Evolutionary conservation across 2,888 invertebrate genomes (phyloP).

Genomic region (Petrophora chlorosata): DNA sequence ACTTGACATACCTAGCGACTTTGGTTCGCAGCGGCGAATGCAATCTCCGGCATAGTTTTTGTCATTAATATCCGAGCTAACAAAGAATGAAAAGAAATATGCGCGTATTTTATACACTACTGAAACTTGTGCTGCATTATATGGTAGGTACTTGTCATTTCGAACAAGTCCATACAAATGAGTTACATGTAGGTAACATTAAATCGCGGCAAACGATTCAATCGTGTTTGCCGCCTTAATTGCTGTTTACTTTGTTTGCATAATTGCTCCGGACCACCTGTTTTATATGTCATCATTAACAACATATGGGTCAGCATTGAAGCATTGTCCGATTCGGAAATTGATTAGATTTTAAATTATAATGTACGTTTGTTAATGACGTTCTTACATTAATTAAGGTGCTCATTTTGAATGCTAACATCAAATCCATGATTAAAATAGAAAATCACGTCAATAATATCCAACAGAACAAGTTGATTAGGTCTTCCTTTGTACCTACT

Average conservation of each 20-base stretch:
- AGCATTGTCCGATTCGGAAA: slow-evolving; percentile 16
- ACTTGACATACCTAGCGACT: slow-evolving; percentile 33
- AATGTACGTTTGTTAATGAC: too few species aligned
- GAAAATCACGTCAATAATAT: too few species aligned
- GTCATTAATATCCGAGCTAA: slow-evolving; percentile 8
- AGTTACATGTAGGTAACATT: not conserved
- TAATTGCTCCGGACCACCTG: slow-evolving; percentile 39
- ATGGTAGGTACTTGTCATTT: not conserved
- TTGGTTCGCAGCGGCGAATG: not conserved
- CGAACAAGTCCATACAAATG: not conserved
- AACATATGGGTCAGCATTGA: slow-evolving; percentile 42
- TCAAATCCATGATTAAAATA: too few species aligned
- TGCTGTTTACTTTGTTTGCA: slow-evolving; percentile 31
- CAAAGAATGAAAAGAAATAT: slow-evolving; percentile 1
- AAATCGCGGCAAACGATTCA: slow-evolving; percentile 5
- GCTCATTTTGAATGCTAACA: too few species aligned
- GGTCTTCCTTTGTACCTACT: not conserved
- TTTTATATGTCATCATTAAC: slow-evolving; percentile 32
- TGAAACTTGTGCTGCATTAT: not conserved
- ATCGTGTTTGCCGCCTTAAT: slow-evolving; percentile 10
- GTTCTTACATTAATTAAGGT: too few species aligned
- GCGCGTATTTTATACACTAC: slow-evolving; percentile 1
- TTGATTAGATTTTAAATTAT: not conserved
- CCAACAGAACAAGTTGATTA: too few species aligned
- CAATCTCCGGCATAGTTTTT: slow-evolving; percentile 2